Conservation (phyloP, 2,888 invertebrate species). For the Lottia gigantea region DNA sequence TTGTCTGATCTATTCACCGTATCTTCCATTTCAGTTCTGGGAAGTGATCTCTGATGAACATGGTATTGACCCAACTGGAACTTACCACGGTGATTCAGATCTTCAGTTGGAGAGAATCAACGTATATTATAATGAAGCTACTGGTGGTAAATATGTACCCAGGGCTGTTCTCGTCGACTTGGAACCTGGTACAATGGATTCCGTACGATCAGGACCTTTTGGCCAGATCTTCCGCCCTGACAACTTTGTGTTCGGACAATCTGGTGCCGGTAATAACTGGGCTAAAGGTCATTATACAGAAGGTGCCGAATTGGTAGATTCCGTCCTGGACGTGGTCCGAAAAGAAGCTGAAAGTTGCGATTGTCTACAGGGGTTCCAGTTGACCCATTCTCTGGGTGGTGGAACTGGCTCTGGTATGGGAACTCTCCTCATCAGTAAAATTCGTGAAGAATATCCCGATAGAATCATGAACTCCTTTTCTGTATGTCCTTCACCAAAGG, state of each 20-base stretch:
- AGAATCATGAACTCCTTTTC: not conserved
- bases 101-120: no score
- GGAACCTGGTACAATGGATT: no score
- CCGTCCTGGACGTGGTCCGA: not conserved
- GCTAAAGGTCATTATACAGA: constrained; percentile 10
- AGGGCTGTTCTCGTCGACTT: no score
- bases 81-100: no score
- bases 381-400: not conserved
- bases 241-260: not conserved
- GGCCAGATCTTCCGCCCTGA: no score
- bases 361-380: not conserved
- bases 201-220: no score
- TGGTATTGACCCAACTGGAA: no score
- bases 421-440: not conserved
- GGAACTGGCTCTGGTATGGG: constrained; percentile 4
- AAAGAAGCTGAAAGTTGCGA: constrained; percentile 3
- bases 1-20: no score
- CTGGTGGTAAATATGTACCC: no score
- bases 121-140: no score
- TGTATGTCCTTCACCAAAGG: not conserved
- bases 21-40: no score
- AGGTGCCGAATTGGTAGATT: constrained; percentile 1
- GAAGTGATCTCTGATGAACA: no score
- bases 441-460: not conserved
- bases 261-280: constrained; percentile 5